Base-by-base conservation (phyloP, 2,113 vertebrate genomes). In the Oophaga pumilio region DNA sequence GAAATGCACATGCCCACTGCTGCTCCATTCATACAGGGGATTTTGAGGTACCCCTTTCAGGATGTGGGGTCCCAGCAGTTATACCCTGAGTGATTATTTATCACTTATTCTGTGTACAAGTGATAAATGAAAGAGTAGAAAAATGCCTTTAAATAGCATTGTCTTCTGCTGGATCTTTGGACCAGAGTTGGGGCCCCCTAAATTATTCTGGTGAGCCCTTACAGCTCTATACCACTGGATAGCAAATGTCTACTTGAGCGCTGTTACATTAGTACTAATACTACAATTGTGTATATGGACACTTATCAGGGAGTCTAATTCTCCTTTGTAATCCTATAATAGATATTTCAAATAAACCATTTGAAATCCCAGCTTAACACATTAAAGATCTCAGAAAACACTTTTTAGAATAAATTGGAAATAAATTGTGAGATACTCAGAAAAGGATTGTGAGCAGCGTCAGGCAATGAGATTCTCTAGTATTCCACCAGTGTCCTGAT, bases 401-500 rank as follows among this genome's bases (percentile, higher is more conserved):
- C 53, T 24, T 52, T 85, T 74, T 62, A 49, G 28, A 85, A 62
- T 76, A 62, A 60, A 85, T 76, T 85, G 56, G 71, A 76, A 85
- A 62, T 60, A 76, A 85, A 85, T 76, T 76, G 71, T 57, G 26
- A 76, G 20, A 13, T 59, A 22, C 14, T 33, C 33, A 62, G 53
- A 6, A 76, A 53, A 49, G 68, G 26, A 60, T 50, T 76, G 53
- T 62, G 84, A 62, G 33, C 71, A 59, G 68, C 33, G 56, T 62
- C 53, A 60, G 20, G 18, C 53, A 85, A 85, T 76, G 69, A 85
- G 53, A 71, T 85, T 73, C 53, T 74, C 69, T 50, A 60, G 26
- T 60, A 73, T 76, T 71, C 69, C 18, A 49, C 83, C 83, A 59
- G 15, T 76, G 66, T 85, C 83, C 71, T 76, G 83, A 76, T 76